A percentile compares a stretch with the other conserved stretches of the same genome.
Evolutionary conservation across 30 jellyfish, hydroid and myxozoan species (phyloP).

Genomic region (Chrysaora quinquecirrha): DNA sequence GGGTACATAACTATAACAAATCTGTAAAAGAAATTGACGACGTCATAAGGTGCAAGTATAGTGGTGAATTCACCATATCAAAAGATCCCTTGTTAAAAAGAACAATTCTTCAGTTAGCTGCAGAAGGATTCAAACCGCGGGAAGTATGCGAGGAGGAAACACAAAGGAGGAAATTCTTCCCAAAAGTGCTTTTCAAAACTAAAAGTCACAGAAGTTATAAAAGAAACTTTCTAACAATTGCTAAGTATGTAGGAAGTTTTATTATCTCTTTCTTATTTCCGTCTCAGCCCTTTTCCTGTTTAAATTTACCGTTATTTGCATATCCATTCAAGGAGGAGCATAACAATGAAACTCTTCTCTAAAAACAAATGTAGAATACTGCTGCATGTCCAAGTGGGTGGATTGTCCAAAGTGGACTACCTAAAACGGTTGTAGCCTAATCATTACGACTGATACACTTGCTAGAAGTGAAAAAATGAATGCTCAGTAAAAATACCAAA

Average conservation of each 20-base stretch:
- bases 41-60: constrained; percentile 19
- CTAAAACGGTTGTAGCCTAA: too few relatives aligned
- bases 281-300: too few relatives aligned
- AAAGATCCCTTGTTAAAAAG: not conserved
- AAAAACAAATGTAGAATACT: too few relatives aligned
- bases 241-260: constrained; percentile 24
- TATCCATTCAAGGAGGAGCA: too few relatives aligned
- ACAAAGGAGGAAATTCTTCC: not conserved
- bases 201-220: constrained; percentile 21
- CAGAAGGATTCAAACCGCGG: constrained; percentile 43
- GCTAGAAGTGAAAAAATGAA: too few relatives aligned
- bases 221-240: constrained; percentile 47
- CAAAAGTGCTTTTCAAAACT: not conserved
- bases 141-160: not conserved
- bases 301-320: too few relatives aligned
- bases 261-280: too few relatives aligned
- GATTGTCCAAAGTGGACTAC: too few relatives aligned
- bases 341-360: too few relatives aligned
- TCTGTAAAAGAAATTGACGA: not conserved
- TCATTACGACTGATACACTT: too few relatives aligned
- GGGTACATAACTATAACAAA: not conserved
- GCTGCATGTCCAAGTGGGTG: too few relatives aligned
- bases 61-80: constrained; percentile 1
- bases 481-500: too few relatives aligned
- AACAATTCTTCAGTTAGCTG: constrained; percentile 47